A percentile compares a stretch with the other conserved stretches of the same genome.
These are phyloP conservation scores for Neelides folsomi DNA, from an alignment of 2,888 invertebrate genomes.

Conservation along the genomic window DNA sequence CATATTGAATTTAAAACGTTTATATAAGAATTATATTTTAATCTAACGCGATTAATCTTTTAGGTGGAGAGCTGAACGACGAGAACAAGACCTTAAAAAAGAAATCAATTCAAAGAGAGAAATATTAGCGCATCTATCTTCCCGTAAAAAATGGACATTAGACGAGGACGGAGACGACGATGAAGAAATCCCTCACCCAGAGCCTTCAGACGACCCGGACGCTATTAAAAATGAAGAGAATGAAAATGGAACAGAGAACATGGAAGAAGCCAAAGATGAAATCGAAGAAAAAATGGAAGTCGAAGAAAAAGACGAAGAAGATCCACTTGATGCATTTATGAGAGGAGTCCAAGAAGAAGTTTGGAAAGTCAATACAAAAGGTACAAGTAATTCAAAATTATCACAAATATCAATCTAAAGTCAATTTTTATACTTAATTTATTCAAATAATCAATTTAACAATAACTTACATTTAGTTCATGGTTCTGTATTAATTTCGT, in stretches of 20 bases:
- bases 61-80: constrained; percentile 28
- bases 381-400: background rate
- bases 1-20: too few species aligned
- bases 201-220: constrained; percentile 9
- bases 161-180: constrained; percentile 94
- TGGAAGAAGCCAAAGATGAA: constrained; percentile 5
- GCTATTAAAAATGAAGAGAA: constrained; percentile 1
- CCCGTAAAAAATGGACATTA: constrained; percentile 78
- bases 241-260: background rate
- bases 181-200: constrained; percentile 36
- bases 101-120: constrained; percentile 24
- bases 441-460: too few species aligned
- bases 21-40: too few species aligned
- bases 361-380: constrained; percentile 51
- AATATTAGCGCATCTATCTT: constrained; percentile 42
- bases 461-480: too few species aligned
- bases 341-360: constrained; percentile 63
- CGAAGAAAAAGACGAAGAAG: constrained; percentile 48
- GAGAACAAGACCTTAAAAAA: constrained; percentile 24
- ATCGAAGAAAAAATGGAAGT: constrained; percentile 10
- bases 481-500: too few species aligned
- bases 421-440: too few species aligned
- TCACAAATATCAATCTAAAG: too few species aligned
- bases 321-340: constrained; percentile 97
- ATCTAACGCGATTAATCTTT: constrained; percentile 6